Conservation (phyloP, 1,140 invertebrate species). For the Zelostemma sp. region DNA sequence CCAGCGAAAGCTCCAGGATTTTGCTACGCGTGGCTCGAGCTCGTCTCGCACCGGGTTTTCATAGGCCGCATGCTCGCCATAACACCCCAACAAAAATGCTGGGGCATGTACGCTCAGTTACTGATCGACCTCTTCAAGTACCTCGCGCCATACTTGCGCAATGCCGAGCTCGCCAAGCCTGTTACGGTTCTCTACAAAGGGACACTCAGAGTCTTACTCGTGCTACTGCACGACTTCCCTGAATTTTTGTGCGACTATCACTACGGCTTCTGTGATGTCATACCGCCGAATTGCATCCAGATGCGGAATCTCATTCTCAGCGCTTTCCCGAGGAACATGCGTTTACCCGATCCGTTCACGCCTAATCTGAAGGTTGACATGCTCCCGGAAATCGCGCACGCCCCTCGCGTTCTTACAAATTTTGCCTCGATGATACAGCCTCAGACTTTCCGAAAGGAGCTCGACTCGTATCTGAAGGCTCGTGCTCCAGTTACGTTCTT, state of each 20-base stretch:
- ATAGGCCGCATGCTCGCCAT: constrained; percentile 93
- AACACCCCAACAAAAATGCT: constrained; percentile 87
- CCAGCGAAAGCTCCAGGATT: constrained; percentile 98
- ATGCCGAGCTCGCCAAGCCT: constrained; percentile 94
- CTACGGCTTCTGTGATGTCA: constrained; percentile 99
- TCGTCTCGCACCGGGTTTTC: constrained; percentile 96
- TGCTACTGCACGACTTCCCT: constrained; percentile 98
- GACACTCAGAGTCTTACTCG: constrained; percentile 93
- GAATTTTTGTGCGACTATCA: constrained; percentile 99
- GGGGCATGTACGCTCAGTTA: constrained; percentile 91
- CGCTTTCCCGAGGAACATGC: constrained; percentile 97
- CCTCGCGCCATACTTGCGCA: constrained; percentile 95
- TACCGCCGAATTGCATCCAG: constrained; percentile 98
- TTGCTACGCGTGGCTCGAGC: constrained; percentile 97
- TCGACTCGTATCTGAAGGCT: constrained; percentile 96
- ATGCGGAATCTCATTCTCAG: constrained; percentile 98
- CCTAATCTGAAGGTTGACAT: constrained; percentile 97
- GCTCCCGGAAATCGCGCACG: constrained; percentile 85
- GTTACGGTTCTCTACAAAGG: constrained; percentile 96
- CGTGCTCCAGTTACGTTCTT: constrained; percentile 96
- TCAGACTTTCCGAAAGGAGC: constrained; percentile 90
- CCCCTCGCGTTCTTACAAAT: constrained; percentile 92
- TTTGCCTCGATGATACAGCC: constrained; percentile 91
- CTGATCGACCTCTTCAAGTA: constrained; percentile 97
- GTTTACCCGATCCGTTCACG: constrained; percentile 97